phyloP scores from a whole-genome alignment of 2,113 vertebrate genomes.

The Empidonax traillii region DNA sequence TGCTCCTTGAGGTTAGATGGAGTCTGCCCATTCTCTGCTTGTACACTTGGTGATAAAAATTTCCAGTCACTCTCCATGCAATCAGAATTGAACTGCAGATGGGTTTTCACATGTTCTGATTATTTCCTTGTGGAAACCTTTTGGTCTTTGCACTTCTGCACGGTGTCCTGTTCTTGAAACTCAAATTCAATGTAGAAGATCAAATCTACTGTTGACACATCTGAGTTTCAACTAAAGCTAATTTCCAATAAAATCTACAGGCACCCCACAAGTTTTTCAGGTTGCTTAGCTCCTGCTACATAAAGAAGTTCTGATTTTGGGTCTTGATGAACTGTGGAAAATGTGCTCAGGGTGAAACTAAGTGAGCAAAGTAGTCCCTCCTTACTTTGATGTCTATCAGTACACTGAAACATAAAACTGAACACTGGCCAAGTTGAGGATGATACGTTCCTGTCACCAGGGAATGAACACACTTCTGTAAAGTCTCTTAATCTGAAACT shows the following conservation, averaged over 20 bases:
- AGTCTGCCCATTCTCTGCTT: background rate
- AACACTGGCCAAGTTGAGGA: background rate
- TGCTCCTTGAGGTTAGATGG: background rate
- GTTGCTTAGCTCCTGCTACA: background rate
- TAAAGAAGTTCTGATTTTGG: background rate
- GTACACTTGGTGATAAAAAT: background rate
- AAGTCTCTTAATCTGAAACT: background rate
- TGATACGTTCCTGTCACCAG: accelerated
- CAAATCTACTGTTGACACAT: background rate
- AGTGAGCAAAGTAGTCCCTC: background rate
- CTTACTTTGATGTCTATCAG: background rate
- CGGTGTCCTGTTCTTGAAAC: background rate
- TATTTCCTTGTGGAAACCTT: background rate
- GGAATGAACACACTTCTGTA: background rate
- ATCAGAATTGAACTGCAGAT: background rate
- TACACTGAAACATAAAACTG: background rate
- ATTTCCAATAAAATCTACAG: background rate
- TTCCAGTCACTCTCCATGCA: background rate
- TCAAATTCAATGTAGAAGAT: background rate
- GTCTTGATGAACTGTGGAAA: background rate
- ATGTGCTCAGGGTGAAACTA: background rate
- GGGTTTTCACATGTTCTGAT: background rate
- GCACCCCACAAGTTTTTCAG: background rate
- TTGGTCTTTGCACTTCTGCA: background rate
- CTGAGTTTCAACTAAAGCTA: background rate